A percentile compares a stretch with the other conserved stretches of the same genome.
Conservation (phyloP, 2,888 invertebrate species). For the Heliconius ismenius region DNA sequence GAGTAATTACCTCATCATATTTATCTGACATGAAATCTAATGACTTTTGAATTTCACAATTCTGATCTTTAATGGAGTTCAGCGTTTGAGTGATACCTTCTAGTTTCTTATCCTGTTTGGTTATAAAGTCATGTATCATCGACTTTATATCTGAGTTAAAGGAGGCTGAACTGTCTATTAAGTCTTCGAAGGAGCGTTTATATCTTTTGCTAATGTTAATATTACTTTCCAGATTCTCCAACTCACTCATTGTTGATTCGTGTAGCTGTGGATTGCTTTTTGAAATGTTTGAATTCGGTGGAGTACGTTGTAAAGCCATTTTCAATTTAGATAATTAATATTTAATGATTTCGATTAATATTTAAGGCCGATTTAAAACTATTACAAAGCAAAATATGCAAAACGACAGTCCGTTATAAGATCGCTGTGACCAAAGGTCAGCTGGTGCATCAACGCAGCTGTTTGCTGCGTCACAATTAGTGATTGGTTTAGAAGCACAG, state of each 20-base stretch:
- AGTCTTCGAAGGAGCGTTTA: not conserved
- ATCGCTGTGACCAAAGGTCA: too few species aligned
- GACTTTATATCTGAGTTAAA: not conserved
- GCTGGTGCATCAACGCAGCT: too few species aligned
- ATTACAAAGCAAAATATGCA: too few species aligned
- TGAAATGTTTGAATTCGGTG: not conserved
- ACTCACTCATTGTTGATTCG: not conserved
- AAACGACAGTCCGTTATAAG: too few species aligned
- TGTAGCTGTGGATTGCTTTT: not conserved
- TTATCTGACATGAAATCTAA: too few species aligned
- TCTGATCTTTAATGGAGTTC: not conserved
- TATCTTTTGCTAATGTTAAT: not conserved
- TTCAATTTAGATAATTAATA: not conserved
- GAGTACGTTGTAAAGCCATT: not conserved
- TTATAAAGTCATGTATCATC: not conserved
- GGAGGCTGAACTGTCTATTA: too few species aligned
- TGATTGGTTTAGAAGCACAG: too few species aligned
- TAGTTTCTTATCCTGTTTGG: not conserved
- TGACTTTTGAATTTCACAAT: not conserved
- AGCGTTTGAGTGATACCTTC: not conserved
- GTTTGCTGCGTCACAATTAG: too few species aligned
- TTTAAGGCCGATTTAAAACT: too few species aligned
- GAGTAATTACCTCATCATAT: too few species aligned
- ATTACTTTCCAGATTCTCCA: not conserved
- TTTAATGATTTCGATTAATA: too few species aligned